Evolutionary conservation across 30 jellyfish, hydroid and myxozoan species (phyloP), one percentile per base, ranked within the genome.

Genomic region (Aurelia sp.): DNA sequence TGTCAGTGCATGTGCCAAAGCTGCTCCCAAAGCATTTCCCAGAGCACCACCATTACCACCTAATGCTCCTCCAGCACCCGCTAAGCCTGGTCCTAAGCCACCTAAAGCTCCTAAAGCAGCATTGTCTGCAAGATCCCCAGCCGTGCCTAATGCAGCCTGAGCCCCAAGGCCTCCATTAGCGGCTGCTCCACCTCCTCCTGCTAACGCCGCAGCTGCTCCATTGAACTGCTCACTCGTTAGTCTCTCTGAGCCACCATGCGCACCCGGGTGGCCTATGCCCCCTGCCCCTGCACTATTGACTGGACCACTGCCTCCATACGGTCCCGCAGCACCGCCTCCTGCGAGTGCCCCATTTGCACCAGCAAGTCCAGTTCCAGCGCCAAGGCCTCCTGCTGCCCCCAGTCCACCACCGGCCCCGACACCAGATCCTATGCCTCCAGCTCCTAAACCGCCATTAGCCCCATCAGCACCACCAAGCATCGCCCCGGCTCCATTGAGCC

Each of bases 181-280:
- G 22, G 53, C 72, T 71, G 61, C 70, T 13, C 79, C 72, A 13
- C 65, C 76, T 33, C 86, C 93, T 37, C 60, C 82, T 41, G 87
- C 75, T 61, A 84, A 44, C 1, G 93, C 82, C 3, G 58, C 64
- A 0, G 86, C 52, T 4, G 71, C 93, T 33, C 86, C 66, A 23
- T 78, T 76, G 82, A 87, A 87, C 77, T 87, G 96, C 27, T 87
- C 96, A 76, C 74, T 76, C 19, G 96, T 87, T 22, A 87, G 75
- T 30, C 85, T 40, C 48, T 87, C 96, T 35, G 96, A 90, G 53
- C 67, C 61, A 11, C 96, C 89, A 55, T 86, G 89, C 17, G 73
- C 91, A 18, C 84, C 88, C 6, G 90, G 71, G 19, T 65, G 63
- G 13, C 90, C 93, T 20, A 66, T 82, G 4, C 79, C 87, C 18